Evolutionary conservation across 2,797 vertebrate species (phyloP).

Genomic region (Helarctos malayanus): DNA sequence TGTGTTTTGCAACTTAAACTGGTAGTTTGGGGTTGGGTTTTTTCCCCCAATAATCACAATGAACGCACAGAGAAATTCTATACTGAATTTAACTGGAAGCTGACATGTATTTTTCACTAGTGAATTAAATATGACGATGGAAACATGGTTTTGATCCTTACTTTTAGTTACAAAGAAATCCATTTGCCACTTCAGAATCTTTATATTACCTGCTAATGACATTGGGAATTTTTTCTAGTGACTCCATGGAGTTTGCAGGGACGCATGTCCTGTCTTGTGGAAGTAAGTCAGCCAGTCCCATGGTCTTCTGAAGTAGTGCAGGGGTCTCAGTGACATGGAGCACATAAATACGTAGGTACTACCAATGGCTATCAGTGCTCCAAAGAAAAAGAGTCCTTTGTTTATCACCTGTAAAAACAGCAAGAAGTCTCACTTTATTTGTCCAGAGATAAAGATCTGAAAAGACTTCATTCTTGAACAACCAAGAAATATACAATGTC

Average conservation of each 20-base stretch:
- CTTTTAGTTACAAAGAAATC: slow-evolving; percentile 22
- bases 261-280: slow-evolving; percentile 54
- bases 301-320: slow-evolving; percentile 85
- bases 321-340: slow-evolving; percentile 74
- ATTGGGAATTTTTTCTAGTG: not conserved
- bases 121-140: not conserved
- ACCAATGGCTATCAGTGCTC: slow-evolving; percentile 85
- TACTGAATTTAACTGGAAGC: not conserved
- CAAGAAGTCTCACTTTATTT: not conserved
- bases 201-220: not conserved
- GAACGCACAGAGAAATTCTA: not conserved
- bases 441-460: not conserved
- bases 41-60: not conserved
- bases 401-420: slow-evolving; percentile 92
- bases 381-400: slow-evolving; percentile 89
- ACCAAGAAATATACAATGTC: not conserved
- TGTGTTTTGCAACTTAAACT: not conserved
- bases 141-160: not conserved
- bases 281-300: slow-evolving; percentile 87
- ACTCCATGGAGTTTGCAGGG: not conserved
- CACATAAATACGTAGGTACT: slow-evolving; percentile 89
- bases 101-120: not conserved
- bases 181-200: not conserved
- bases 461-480: not conserved
- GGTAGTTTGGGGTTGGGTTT: not conserved